A percentile compares a stretch with the other conserved stretches of the same genome.
These are phyloP conservation scores for Caranx ignobilis DNA, from an alignment of 2,113 vertebrate genomes.

Conservation along the genomic window DNA sequence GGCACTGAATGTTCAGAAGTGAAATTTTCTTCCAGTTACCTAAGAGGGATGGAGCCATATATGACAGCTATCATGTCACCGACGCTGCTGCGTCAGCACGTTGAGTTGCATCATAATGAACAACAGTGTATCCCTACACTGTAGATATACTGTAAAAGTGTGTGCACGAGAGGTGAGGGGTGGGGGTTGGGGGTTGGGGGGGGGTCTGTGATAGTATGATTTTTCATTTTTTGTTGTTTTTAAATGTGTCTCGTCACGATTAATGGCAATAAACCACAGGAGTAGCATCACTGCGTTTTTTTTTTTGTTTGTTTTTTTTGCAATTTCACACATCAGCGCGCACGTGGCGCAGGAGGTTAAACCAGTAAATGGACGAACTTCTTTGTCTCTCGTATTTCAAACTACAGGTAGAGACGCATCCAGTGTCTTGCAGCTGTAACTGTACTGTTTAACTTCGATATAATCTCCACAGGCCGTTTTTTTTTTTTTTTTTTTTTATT, in stretches of 20 bases:
- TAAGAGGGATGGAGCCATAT: neutral
- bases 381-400: neutral
- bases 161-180: neutral
- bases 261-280: neutral
- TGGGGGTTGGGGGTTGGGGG: no score
- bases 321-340: neutral
- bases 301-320: neutral
- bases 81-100: neutral
- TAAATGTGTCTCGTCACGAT: neutral
- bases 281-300: neutral
- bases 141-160: neutral
- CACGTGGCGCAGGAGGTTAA: neutral
- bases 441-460: neutral
- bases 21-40: constrained; percentile 7
- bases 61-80: neutral
- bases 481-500: neutral
- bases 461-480: no score
- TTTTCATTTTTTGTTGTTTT: neutral
- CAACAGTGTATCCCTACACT: neutral
- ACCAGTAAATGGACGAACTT: neutral
- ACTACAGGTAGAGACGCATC: neutral
- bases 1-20: constrained; percentile 61
- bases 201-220: no score
- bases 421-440: neutral
- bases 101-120: neutral